Percentiles rank a stretch among this genome's conserved stretches.
These are phyloP conservation scores for Lethenteron camtschaticum DNA, from an alignment of 2,113 vertebrate species.

Conservation along the genomic window DNA sequence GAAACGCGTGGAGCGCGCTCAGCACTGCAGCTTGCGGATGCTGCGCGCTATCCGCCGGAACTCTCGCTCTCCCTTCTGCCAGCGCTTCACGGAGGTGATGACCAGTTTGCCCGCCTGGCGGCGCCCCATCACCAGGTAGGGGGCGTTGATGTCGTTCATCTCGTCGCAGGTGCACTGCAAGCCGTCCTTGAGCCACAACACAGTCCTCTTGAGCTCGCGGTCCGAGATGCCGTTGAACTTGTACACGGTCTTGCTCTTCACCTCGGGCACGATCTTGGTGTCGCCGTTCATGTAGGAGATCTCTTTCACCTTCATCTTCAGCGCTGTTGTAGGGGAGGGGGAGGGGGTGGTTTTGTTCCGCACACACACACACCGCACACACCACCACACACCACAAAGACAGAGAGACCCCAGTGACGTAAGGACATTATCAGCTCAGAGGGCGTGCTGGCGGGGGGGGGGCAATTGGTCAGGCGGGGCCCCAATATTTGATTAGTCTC, in stretches of 20 bases:
- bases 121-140: conserved; percentile 94
- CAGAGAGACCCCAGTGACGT: no score
- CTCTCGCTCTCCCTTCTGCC: conserved; percentile 78
- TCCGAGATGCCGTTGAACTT: conserved; percentile 77
- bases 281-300: conserved; percentile 91
- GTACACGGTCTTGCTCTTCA: conserved; percentile 90
- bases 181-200: conserved; percentile 77
- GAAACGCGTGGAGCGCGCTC: conserved; percentile 10
- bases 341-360: conserved; percentile 7
- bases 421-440: no score
- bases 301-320: conserved; percentile 98
- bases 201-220: conserved; percentile 56
- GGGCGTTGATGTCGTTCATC: conserved; percentile 81
- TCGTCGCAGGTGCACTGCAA: conserved; percentile 82
- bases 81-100: conserved; percentile 84
- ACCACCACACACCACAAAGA: no score
- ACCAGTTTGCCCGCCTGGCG: conserved; percentile 71
- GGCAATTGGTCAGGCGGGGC: no score
- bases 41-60: conserved; percentile 89
- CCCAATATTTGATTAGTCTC: no score
- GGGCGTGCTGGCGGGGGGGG: no score
- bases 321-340: conserved; percentile 24
- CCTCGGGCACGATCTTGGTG: conserved; percentile 81
- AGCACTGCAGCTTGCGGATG: conserved; percentile 89
- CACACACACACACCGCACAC: no score